These are phyloP conservation scores for Drosophila guanche DNA, from an alignment of 1,140 invertebrate genomes.

Conservation along the genomic window DNA sequence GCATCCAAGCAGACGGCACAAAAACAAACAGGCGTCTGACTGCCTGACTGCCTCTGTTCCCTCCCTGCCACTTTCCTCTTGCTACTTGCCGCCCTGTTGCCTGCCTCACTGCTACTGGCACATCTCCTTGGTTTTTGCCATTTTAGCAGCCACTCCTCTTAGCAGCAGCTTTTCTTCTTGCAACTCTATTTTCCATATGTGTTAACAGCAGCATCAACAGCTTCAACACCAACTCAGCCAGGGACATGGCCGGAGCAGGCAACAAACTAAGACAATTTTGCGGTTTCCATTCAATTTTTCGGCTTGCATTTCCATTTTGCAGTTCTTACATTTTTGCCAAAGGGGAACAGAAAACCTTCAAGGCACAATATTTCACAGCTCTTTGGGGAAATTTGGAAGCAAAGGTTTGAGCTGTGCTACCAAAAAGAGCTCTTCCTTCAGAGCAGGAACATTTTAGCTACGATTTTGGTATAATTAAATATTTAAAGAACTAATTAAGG, in stretches of 20 bases:
- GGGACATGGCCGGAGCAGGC: constrained; percentile 14
- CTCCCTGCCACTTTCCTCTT: constrained; percentile 1
- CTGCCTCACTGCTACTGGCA: constrained; percentile 11
- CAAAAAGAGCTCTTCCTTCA: too few species aligned
- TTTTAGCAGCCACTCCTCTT: constrained; percentile 19
- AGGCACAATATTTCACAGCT: too few species aligned
- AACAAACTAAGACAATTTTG: constrained; percentile 35
- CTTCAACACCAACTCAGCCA: background rate
- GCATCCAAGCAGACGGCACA: constrained; percentile 63
- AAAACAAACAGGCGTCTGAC: constrained; percentile 67
- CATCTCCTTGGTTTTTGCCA: constrained; percentile 45
- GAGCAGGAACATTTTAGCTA: too few species aligned
- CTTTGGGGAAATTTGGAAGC: background rate
- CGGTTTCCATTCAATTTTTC: constrained; percentile 30
- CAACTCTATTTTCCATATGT: constrained; percentile 70
- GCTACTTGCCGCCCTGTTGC: too few species aligned
- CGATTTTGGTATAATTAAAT: too few species aligned
- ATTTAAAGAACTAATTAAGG: too few species aligned
- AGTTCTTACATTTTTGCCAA: constrained; percentile 1
- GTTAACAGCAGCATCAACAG: constrained; percentile 45
- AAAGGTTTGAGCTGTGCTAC: too few species aligned
- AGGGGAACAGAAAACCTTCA: background rate
- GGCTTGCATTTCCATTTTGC: constrained; percentile 4
- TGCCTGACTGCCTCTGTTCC: constrained; percentile 14
- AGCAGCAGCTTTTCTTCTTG: constrained; percentile 26